Conservation (phyloP, 2,888 invertebrate genomes). For the Luffia ferchaultella region DNA sequence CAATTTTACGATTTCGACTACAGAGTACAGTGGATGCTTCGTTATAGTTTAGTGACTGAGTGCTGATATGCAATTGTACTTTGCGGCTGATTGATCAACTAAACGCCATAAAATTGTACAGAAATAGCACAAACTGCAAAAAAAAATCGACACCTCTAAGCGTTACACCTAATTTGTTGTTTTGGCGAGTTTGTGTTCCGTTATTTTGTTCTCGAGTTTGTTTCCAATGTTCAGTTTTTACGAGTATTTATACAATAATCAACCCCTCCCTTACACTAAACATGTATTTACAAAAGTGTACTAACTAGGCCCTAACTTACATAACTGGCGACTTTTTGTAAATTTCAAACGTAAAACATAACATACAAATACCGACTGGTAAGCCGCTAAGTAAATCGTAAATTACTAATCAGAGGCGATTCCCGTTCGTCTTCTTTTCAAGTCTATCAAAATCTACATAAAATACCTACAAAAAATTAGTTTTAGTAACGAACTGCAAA, state of each 20-base stretch:
- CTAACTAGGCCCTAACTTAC: neutral
- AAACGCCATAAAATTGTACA: too few species aligned
- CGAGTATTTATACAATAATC: slow-evolving; percentile 45
- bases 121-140: too few species aligned
- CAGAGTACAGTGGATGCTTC: too few species aligned
- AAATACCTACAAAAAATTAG: slow-evolving; percentile 14
- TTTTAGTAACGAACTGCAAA: too few species aligned
- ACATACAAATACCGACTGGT: neutral
- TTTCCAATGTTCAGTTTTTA: slow-evolving; percentile 28
- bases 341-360: too few species aligned
- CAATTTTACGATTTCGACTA: too few species aligned
- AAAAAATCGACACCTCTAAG: too few species aligned
- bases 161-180: slow-evolving; percentile 53
- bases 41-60: too few species aligned
- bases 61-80: too few species aligned
- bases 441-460: slow-evolving; percentile 6
- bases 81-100: too few species aligned
- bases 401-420: slow-evolving; percentile 53
- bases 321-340: slow-evolving; percentile 26
- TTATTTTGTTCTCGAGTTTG: slow-evolving; percentile 47
- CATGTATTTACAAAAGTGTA: slow-evolving; percentile 35
- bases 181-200: slow-evolving; percentile 64
- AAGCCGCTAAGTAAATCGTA: neutral
- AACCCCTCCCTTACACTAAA: slow-evolving; percentile 14
- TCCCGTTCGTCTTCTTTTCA: slow-evolving; percentile 27